Conservation (phyloP, 2,888 invertebrate species). For the Leucophora obtusa region DNA sequence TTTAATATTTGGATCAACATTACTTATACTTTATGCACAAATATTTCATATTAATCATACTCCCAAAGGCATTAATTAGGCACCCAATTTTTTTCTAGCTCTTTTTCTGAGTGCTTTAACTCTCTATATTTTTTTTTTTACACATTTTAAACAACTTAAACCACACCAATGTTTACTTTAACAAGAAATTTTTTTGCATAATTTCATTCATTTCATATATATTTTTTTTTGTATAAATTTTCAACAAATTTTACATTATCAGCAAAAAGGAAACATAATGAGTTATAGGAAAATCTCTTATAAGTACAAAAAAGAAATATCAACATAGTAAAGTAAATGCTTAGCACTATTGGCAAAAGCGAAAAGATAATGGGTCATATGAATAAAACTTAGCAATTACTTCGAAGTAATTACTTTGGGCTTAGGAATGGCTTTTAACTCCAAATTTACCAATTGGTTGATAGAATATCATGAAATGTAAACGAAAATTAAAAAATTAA, state of each 20-base stretch:
- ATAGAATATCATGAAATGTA: too few species aligned
- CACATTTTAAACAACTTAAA: too few species aligned
- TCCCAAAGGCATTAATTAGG: neutral
- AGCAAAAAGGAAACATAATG: conserved; percentile 9
- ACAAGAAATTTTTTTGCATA: conserved; percentile 16
- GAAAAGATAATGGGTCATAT: neutral
- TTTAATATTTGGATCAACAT: neutral
- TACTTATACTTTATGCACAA: conserved; percentile 18
- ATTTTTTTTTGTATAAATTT: neutral
- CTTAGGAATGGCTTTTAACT: too few species aligned
- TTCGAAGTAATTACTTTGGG: too few species aligned
- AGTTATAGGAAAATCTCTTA: neutral
- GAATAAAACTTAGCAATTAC: too few species aligned
- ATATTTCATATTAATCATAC: conserved; percentile 33
- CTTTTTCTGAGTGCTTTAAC: neutral
- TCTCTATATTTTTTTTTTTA: neutral
- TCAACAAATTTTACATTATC: conserved; percentile 24
- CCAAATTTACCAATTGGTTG: too few species aligned
- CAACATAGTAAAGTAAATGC: neutral
- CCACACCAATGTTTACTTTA: conserved; percentile 22
- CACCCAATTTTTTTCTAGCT: neutral
- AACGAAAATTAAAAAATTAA: too few species aligned
- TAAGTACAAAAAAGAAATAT: neutral
- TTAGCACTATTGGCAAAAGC: too few species aligned
- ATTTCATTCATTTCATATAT: too few species aligned